phyloP scores from a whole-genome alignment of 2,888 invertebrate genomes.

The Andrena trimmerana region DNA sequence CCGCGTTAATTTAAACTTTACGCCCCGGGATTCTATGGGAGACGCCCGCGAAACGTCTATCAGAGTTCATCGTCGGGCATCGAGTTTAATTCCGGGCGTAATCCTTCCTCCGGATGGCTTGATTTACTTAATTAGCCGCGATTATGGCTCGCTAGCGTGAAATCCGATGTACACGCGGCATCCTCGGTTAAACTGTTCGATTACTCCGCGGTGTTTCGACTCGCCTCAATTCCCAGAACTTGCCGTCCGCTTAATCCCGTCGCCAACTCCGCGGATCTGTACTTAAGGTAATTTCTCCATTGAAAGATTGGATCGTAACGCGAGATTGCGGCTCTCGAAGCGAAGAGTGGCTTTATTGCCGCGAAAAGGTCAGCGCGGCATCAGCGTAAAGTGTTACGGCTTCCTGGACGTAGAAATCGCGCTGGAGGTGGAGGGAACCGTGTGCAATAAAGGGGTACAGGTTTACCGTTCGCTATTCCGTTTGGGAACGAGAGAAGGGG shows the following conservation, averaged over 20 bases:
- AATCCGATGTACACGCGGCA: not conserved
- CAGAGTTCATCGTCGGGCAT: not conserved
- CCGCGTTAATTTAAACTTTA: slow-evolving; percentile 35
- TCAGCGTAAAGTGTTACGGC: slow-evolving; percentile 23
- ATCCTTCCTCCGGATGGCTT: not conserved
- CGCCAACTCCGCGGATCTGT: slow-evolving; percentile 17
- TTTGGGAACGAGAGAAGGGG: not conserved
- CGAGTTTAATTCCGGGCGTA: slow-evolving; percentile 11
- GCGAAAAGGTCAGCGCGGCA: slow-evolving; percentile 48
- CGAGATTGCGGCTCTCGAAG: slow-evolving; percentile 38
- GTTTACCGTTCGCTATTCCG: slow-evolving; percentile 2
- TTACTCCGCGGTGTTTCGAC: not conserved
- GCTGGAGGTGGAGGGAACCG: not conserved
- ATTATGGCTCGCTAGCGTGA: no score
- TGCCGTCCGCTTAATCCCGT: slow-evolving; percentile 1
- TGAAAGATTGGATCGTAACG: slow-evolving; percentile 32
- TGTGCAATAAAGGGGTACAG: not conserved
- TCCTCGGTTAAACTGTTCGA: not conserved
- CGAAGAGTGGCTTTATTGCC: slow-evolving; percentile 39
- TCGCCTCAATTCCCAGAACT: not conserved
- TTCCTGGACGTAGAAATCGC: slow-evolving; percentile 11
- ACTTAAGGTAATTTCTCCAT: slow-evolving; percentile 40
- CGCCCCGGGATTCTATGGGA: not conserved
- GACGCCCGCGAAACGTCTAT: not conserved
- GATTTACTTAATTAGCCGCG: not conserved